These are phyloP conservation scores for Toxotes jaculatrix DNA, from an alignment of 2,113 vertebrate genomes.

Conservation along the genomic window DNA sequence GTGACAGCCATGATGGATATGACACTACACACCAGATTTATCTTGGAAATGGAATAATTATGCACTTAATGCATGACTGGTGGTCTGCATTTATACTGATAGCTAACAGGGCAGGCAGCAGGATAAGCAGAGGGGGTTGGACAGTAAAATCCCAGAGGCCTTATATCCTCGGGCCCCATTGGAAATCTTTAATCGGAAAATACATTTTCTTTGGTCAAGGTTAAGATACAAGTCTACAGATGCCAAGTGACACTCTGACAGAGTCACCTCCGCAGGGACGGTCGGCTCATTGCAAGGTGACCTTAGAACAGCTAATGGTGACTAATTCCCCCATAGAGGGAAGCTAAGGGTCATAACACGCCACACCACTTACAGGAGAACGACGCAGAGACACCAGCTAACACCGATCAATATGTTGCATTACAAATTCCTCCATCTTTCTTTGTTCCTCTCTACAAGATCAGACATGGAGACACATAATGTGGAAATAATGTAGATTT, in stretches of 20 bases:
- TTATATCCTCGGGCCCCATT: slow-evolving; percentile 55
- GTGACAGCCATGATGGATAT: slow-evolving; percentile 93
- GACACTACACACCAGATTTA: slow-evolving; percentile 90
- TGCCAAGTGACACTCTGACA: slow-evolving; percentile 72
- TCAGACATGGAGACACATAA: slow-evolving; percentile 57
- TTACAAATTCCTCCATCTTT: slow-evolving; percentile 72
- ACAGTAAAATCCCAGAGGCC: slow-evolving; percentile 66
- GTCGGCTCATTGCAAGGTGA: slow-evolving; percentile 80
- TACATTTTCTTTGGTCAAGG: slow-evolving; percentile 82
- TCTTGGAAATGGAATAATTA: slow-evolving; percentile 96
- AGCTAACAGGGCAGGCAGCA: slow-evolving; percentile 75
- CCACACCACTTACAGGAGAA: slow-evolving; percentile 70
- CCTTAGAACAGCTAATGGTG: slow-evolving; percentile 78
- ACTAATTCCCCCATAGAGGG: slow-evolving; percentile 76
- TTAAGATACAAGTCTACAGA: slow-evolving; percentile 78
- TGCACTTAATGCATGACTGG: slow-evolving; percentile 88
- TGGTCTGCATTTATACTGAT: slow-evolving; percentile 90
- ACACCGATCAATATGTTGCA: slow-evolving; percentile 73
- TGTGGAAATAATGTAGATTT: slow-evolving; percentile 77
- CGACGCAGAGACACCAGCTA: slow-evolving; percentile 50
- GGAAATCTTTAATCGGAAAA: slow-evolving; percentile 82
- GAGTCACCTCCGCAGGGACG: slow-evolving; percentile 71
- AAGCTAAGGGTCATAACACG: slow-evolving; percentile 66
- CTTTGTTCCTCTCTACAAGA: slow-evolving; percentile 63
- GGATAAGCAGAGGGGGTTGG: slow-evolving; percentile 70